A percentile compares a stretch with the other conserved stretches of the same genome.
phyloP scores from a whole-genome alignment of 2,797 vertebrate genomes.

The Gymnocypris eckloni region DNA sequence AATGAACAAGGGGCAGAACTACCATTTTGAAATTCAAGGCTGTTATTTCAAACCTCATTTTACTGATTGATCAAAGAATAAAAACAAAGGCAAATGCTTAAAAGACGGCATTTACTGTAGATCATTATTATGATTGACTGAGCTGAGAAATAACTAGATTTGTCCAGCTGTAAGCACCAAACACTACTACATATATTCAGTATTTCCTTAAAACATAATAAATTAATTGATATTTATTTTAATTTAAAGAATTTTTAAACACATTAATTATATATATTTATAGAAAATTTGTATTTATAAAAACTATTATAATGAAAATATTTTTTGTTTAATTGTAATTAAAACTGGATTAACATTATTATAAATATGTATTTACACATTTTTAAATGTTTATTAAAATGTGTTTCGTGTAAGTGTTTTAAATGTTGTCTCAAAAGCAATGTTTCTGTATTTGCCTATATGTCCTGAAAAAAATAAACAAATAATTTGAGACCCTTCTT shows the following conservation, averaged over 20 bases:
- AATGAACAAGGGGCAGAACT: slow-evolving; percentile 41
- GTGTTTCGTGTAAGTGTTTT: no score
- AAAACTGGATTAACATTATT: no score
- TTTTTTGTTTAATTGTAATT: neutral
- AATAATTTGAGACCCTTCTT: neutral
- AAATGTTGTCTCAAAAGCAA: no score
- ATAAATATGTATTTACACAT: no score
- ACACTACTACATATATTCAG: neutral
- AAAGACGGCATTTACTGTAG: neutral
- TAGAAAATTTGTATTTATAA: neutral
- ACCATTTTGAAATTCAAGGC: slow-evolving; percentile 53
- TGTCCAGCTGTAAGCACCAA: neutral
- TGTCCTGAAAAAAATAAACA: neutral
- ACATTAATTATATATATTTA: neutral
- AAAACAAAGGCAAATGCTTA: slow-evolving; percentile 25
- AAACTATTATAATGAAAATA: neutral
- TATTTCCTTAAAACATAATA: neutral
- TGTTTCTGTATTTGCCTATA: no score
- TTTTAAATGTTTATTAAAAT: no score
- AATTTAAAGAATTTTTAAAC: neutral
- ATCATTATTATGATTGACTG: neutral
- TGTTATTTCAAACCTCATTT: slow-evolving; percentile 50
- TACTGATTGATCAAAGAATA: slow-evolving; percentile 37
- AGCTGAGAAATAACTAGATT: slow-evolving; percentile 1
- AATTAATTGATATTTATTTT: neutral